Evolutionary conservation across 2,797 vertebrate genomes (phyloP), one percentile per base, ranked within the genome.

Genomic region (Sebastolobus alascanus): DNA sequence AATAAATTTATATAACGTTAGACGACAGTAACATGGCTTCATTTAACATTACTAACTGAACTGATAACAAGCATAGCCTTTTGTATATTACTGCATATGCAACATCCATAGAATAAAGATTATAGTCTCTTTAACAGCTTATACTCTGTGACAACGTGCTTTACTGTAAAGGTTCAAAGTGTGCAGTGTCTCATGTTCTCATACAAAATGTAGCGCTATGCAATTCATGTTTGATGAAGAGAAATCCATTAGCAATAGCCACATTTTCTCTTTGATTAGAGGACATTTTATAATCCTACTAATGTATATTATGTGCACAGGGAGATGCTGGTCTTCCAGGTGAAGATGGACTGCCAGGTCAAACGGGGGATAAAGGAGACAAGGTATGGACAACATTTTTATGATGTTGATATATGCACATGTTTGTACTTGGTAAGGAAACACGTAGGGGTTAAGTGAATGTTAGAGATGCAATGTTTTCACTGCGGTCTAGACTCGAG

Each of bases 311-410:
- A 33, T 91, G n/a, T 77, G 31, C 31, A 73, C 89, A 99, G 97
- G 97, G 96, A 74, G 96, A 97, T 90, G 86, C 93, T 87, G 97
- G 96, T 84, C 91, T 95, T 73, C 95, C 94, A 7, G 97, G 96
- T 82, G 77, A 84, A 69, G 84, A 77, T 74, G 97, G 96, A 83
- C 93, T 95, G 77, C 93, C 96, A 37, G 97, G 96, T 83, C 93
- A 93, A 71, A 97, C 96, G 79, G 97, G 97, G 25, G 89, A 95
- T 10, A 95, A 94, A 94, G 97, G 97, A 90, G 95, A 96, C 73
- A 96, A 92, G 96, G 97, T 98, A 84, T 55, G 65, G 8, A 50
- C 38, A 14, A 12, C 1, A 68, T 40, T 69, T 75, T 75, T 61
- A 70, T 52, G 20, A 61, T 76, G 43, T 12, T 73, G 13, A 75